Evolutionary conservation across 2,113 vertebrate species (phyloP), one percentile per base, ranked within the genome.

Genomic region (Oostethus manadensis): DNA sequence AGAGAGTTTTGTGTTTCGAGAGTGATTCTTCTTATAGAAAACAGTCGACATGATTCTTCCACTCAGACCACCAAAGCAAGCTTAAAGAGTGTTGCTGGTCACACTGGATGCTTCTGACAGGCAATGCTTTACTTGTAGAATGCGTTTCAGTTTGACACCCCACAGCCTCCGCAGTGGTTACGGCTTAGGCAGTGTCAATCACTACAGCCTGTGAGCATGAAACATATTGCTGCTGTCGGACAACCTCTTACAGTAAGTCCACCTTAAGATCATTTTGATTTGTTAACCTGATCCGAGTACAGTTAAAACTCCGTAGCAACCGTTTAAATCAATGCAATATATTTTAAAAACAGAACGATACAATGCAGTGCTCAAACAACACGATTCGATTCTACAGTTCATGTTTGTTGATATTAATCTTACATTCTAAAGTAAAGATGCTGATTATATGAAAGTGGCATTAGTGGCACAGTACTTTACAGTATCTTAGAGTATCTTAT

Each of bases 71-170:
- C 6, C 13, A 21, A 58, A 21, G 33, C 62, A 58, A 53, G 18
- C 29, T 60, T 23, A 55, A 13, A 26, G 1, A 55, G 18, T 59
- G 58, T 54, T 53, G 66, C 33, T 66, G 20, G 51, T 17, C 60
- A 46, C 51, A 38, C 70, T 54, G 44, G 45, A 21, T 3, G 42
- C 71, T 47, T 68, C 21, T 22, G 48, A 51, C 50, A 38, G 58
- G 44, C 38, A 22, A 35, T 50, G 64, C 66, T 61, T 70, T 78
- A 74, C 60, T 70, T 51, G 60, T 69, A 45, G 81, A 85, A 80
- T 76, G 33, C 2, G 23, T 26, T 26, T 26, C 71, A 48, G 35
- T 66, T 60, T 58, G 68, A 73, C 51, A n/a, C n/a, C n/a, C n/a
- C n/a, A n/a, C n/a, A 57, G 13, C 48, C 54, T 66, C 21, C 51